These are phyloP conservation scores for Vireo griseus DNA, from an alignment of 2,797 vertebrate species.

Conservation along the genomic window DNA sequence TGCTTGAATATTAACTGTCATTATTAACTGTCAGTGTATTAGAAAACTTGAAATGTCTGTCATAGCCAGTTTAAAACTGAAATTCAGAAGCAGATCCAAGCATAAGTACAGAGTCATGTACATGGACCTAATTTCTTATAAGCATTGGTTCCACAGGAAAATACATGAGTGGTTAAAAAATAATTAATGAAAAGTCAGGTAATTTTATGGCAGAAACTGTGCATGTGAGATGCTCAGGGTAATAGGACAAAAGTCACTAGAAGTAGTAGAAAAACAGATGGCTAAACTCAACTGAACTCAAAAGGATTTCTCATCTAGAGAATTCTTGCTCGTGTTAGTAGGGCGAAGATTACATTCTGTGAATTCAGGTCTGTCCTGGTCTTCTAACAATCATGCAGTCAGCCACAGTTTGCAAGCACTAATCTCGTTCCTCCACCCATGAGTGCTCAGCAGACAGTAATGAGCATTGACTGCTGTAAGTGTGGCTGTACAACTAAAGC, in stretches of 20 bases:
- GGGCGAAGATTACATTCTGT: not conserved
- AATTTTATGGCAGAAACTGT: not conserved
- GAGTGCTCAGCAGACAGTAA: not conserved
- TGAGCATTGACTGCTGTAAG: not conserved
- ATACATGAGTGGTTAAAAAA: not conserved
- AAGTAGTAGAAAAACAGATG: not conserved
- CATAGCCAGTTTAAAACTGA: not conserved
- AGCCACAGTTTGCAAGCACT: not conserved
- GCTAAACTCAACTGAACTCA: not conserved
- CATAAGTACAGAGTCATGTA: not conserved
- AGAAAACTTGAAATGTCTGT: not conserved
- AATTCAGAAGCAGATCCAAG: not conserved
- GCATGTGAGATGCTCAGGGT: not conserved
- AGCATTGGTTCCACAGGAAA: not conserved
- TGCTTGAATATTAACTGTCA: not conserved
- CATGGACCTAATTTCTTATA: not conserved
- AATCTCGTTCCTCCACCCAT: not conserved
- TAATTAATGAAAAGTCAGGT: not conserved
- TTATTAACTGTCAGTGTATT: not conserved
- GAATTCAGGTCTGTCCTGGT: not conserved
- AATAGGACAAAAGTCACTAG: not conserved
- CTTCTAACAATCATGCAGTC: not conserved
- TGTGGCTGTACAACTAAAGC: not conserved
- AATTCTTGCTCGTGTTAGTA: not conserved
- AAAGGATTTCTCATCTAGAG: not conserved